Evolutionary conservation across 2,113 vertebrate genomes (phyloP).

Genomic region (Cynocephalus volans): DNA sequence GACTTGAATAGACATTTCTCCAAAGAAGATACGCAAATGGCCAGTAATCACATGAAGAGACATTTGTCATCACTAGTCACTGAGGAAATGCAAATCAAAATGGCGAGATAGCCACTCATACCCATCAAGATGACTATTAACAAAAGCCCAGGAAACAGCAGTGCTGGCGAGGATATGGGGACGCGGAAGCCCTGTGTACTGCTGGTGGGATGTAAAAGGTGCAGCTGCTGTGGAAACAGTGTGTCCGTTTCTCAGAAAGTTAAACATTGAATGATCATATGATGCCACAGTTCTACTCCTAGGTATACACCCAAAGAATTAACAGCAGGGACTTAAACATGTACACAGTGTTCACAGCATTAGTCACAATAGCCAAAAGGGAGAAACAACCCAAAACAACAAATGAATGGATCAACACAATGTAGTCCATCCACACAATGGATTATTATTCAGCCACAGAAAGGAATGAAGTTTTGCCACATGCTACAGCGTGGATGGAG

Average conservation of each 20-base stretch:
- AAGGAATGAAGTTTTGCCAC: background rate
- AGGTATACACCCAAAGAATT: background rate
- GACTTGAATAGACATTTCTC: background rate
- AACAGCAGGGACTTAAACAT: no score
- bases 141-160: no score
- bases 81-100: background rate
- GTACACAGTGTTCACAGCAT: background rate
- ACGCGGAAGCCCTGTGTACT: background rate
- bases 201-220: accelerated
- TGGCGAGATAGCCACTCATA: background rate
- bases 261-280: accelerated
- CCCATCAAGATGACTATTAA: no score
- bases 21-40: background rate
- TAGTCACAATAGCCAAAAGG: background rate
- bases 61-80: no score
- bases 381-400: background rate
- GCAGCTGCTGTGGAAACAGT: background rate
- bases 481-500: no score
- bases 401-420: background rate
- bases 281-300: background rate
- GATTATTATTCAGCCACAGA: background rate
- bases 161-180: background rate
- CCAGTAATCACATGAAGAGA: background rate
- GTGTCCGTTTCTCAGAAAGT: background rate
- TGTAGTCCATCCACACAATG: no score